These are phyloP conservation scores for Sebastes taczanowskii DNA, from an alignment of 2,797 vertebrate genomes.

Conservation along the genomic window DNA sequence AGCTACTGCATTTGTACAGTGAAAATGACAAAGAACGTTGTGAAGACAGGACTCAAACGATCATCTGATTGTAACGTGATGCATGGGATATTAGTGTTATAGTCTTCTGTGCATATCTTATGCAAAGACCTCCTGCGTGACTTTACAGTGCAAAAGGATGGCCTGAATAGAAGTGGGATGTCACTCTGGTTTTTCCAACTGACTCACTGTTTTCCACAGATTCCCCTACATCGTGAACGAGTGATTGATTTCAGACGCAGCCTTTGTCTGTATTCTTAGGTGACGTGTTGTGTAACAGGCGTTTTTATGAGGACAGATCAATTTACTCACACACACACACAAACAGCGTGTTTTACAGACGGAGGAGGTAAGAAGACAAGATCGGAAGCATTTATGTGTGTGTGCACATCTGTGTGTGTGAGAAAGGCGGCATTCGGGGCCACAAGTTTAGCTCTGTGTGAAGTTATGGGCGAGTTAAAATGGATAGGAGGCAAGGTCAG, in stretches of 20 bases:
- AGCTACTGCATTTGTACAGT: too few relatives aligned
- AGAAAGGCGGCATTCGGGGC: constrained; percentile 8
- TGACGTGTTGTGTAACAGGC: constrained; percentile 35
- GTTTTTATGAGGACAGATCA: constrained; percentile 36
- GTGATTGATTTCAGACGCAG: constrained; percentile 36
- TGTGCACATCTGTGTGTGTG: constrained; percentile 1
- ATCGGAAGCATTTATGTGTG: constrained; percentile 19
- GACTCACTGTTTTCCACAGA: constrained; percentile 6
- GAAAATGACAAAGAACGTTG: not conserved
- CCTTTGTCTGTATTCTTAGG: constrained; percentile 2
- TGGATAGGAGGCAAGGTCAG: constrained; percentile 56
- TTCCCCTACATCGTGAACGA: not conserved
- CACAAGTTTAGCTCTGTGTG: constrained; percentile 63
- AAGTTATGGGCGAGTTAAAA: constrained; percentile 72
- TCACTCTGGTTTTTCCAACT: constrained; percentile 1
- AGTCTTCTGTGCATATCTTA: not conserved
- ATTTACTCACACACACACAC: constrained; percentile 4
- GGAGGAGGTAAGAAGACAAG: not conserved
- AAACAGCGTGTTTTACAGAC: not conserved
- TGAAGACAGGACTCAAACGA: not conserved
- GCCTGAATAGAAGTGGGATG: not conserved
- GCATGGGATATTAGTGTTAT: not conserved
- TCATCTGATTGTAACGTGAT: too few relatives aligned
- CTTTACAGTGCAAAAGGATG: not conserved
- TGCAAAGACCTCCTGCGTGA: not conserved